phyloP scores from a whole-genome alignment of 2,113 vertebrate genomes.

The Lophius piscatorius region DNA sequence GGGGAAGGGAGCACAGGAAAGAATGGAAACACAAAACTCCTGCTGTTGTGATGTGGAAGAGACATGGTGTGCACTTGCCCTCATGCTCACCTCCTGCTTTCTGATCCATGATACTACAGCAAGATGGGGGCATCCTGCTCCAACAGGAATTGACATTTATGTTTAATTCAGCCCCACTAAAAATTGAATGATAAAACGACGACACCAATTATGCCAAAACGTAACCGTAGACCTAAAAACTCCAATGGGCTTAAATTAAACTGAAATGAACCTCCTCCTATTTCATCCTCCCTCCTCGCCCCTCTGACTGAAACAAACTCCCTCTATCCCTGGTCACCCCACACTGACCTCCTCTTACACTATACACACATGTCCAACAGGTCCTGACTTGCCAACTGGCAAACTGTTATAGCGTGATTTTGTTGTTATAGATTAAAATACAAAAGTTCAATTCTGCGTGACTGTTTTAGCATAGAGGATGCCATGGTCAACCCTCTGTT shows the following conservation, averaged over 20 bases:
- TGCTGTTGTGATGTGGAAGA: conserved; percentile 59
- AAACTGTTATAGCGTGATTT: neutral
- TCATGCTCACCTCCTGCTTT: conserved; percentile 54
- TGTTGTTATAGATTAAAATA: neutral
- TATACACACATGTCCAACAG: neutral
- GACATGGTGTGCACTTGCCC: conserved; percentile 57
- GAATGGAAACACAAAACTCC: conserved; percentile 70
- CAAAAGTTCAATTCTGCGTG: neutral
- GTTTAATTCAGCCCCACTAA: too few relatives aligned
- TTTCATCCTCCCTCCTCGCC: neutral
- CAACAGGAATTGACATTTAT: too few relatives aligned
- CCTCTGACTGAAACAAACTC: neutral
- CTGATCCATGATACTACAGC: too few relatives aligned
- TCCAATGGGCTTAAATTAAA: too few relatives aligned
- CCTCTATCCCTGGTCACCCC: neutral
- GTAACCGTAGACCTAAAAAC: too few relatives aligned
- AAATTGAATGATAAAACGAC: too few relatives aligned
- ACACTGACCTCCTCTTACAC: neutral
- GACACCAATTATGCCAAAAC: too few relatives aligned
- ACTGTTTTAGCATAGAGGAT: neutral
- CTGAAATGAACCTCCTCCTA: too few relatives aligned
- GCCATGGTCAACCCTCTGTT: neutral
- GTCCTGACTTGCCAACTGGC: conserved; percentile 4
- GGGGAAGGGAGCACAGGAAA: conserved; percentile 55
- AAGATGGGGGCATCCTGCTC: too few relatives aligned